Evolutionary conservation across 2,888 invertebrate genomes (phyloP), one percentile per base, ranked within the genome.

Genomic region (Erpobdella octoculata): DNA sequence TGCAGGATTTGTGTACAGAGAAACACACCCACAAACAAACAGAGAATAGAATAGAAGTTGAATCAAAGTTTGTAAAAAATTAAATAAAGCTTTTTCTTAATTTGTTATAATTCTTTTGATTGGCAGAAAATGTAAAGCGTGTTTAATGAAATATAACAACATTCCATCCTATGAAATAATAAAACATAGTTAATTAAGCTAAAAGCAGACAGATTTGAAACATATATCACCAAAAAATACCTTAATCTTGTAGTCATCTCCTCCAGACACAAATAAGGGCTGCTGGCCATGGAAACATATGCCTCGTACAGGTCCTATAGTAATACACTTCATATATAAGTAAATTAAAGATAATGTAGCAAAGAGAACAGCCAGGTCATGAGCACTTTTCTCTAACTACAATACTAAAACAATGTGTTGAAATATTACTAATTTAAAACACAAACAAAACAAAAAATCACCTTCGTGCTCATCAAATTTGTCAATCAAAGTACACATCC

Each of bases 391-490:
- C 3, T 12, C 28, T 28, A 67, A 69, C 18, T 21, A 6, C 38
- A 15, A 12, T 18, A 21, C 12, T 69, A 21, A 1, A 46, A 28
- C 0, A 70, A 37, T 1, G 21, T 18, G 62, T 18, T 25, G 0
- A 25, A 35, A 15, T 64, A 5, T 25, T 25, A 53, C 9, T n/a
- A 18, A 6, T 53, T 62, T 12, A n/a, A 61, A 36, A 62, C 21
- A 2, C 31, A 12, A 25, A 33, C 35, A 18, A 33, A 64, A 75
- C 77, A 73, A 77, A 53, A 53, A 3, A 25, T 53, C 53, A 81
- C 82, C 97, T 84, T 99, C 97, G 82, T 98, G 98, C 82, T 99
- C 98, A 84, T 99, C 98, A 84, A 96, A 98, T 85, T 97, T 98
- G 82, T 99, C 98, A 78, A 98, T 86, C 75, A 98, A 86, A 3